These are phyloP conservation scores for Lethrus apterus DNA, from an alignment of 1,140 invertebrate species.

Conservation along the genomic window DNA sequence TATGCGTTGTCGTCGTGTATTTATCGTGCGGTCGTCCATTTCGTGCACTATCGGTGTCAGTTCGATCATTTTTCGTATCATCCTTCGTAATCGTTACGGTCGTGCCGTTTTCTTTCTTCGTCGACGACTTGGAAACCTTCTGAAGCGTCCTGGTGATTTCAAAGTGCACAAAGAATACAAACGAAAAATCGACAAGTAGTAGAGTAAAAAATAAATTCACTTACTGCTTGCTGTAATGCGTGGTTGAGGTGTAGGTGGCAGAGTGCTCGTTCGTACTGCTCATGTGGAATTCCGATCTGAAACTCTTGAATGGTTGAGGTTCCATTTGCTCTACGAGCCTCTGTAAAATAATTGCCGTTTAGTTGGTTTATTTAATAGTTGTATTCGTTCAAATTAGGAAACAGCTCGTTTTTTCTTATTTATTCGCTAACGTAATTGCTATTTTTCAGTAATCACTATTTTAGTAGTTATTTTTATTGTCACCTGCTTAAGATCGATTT, in stretches of 20 bases:
- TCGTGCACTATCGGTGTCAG: constrained; percentile 24
- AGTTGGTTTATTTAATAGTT: too few species aligned
- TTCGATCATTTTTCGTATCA: constrained; percentile 31
- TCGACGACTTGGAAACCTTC: too few species aligned
- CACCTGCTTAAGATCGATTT: too few species aligned
- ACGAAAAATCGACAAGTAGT: neutral
- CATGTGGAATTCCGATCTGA: constrained; percentile 70
- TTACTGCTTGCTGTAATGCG: constrained; percentile 51
- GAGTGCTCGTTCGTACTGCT: constrained; percentile 55
- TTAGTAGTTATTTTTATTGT: too few species aligned
- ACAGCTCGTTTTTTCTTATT: too few species aligned
- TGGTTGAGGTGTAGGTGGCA: constrained; percentile 49
- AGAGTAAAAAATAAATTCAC: too few species aligned
- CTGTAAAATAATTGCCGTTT: constrained; percentile 49
- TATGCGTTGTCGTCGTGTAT: constrained; percentile 36
- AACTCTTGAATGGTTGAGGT: constrained; percentile 63
- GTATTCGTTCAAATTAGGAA: too few species aligned
- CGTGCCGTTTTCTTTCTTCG: constrained; percentile 34
- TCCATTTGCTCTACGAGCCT: constrained; percentile 60
- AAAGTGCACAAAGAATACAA: too few species aligned
- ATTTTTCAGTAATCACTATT: too few species aligned
- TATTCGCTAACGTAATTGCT: too few species aligned
- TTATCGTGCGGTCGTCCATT: constrained; percentile 34
- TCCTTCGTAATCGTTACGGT: constrained; percentile 34
- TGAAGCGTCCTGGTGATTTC: too few species aligned